Base-by-base conservation (phyloP, 30 jellyfish, hydroid and myxozoan genomes). In the Rhopilema esculentum region DNA sequence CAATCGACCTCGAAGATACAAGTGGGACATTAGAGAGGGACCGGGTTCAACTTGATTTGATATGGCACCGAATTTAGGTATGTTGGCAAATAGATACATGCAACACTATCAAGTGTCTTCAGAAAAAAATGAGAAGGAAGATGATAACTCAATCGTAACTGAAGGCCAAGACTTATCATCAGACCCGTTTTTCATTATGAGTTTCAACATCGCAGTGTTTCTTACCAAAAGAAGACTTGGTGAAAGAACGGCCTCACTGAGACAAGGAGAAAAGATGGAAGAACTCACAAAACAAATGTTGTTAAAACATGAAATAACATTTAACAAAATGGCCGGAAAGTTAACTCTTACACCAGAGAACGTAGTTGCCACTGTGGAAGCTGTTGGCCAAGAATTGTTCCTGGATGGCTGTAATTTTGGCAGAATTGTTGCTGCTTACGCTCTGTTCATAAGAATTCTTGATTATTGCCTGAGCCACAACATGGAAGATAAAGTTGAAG, bases 351-450 rank as follows among this genome's bases (percentile, higher is more conserved):
- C 68, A 26, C 32, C 27, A 19, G 65, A 71, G 7, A 89, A 57
- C 53, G 64, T 79, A 16, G 64, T 30, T 24, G 86, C 40, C 21
- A 66, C 74, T 29, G 81, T 74, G 49, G 84, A 80, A 61, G 82
- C 90, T 0, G 88, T 80, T 4, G 73, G 22, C 49, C 29, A 52
- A 16, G 92, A 89, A 40, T 63, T 79, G 17, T 84, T 89, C 21
- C 33, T 12, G 1, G 92, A 73, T 16, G 92, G 86, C 27, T 79
- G 92, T 67, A 89, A 81, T 52, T 82, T 79, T 61, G 97, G 97
- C 8, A 49, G 97, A 32, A 51, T 89, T 2, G 97, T 89, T 20
- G 88, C 97, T 8, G 26, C 83, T 0, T 89, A 79, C 67, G 89
- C 97, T 21, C 71, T 89, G 50, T 32, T 74, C 25, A 24, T 89